These are phyloP conservation scores for Hypena proboscidalis DNA, from an alignment of 2,888 invertebrate species.

Conservation along the genomic window DNA sequence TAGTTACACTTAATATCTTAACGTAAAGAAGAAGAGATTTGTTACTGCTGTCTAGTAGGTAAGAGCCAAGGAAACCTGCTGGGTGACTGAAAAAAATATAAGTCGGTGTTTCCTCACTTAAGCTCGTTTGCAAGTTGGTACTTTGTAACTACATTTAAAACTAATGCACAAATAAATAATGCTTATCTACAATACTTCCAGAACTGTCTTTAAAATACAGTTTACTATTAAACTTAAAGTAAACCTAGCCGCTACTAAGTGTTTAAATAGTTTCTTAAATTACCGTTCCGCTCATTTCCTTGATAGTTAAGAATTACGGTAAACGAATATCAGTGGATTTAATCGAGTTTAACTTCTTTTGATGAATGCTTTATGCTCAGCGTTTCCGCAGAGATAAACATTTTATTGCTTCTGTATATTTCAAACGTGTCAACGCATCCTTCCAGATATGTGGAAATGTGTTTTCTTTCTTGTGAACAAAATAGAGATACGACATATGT, in stretches of 20 bases:
- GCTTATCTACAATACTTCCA: not conserved
- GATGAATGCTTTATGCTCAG: conserved; percentile 22
- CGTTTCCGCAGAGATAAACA: conserved; percentile 30
- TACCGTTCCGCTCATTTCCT: conserved; percentile 23
- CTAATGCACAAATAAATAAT: no score
- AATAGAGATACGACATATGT: no score
- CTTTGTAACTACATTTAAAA: no score
- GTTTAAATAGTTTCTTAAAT: conserved; percentile 20
- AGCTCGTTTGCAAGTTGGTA: no score
- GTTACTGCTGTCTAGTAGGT: no score
- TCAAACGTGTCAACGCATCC: not conserved
- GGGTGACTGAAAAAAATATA: no score
- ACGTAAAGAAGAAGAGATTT: no score
- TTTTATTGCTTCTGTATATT: conserved; percentile 18
- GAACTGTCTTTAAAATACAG: not conserved
- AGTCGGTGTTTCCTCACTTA: no score
- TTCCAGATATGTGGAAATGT: no score
- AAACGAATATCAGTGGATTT: conserved; percentile 24
- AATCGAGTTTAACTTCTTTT: conserved; percentile 26
- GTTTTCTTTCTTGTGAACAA: no score
- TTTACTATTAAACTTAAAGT: not conserved
- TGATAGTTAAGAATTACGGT: conserved; percentile 17
- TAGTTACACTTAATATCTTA: no score
- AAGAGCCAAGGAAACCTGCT: no score
- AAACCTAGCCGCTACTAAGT: not conserved